A percentile compares a stretch with the other conserved stretches of the same genome.
These are phyloP conservation scores for Agelastica alni DNA, from an alignment of 2,888 invertebrate species.

Conservation along the genomic window DNA sequence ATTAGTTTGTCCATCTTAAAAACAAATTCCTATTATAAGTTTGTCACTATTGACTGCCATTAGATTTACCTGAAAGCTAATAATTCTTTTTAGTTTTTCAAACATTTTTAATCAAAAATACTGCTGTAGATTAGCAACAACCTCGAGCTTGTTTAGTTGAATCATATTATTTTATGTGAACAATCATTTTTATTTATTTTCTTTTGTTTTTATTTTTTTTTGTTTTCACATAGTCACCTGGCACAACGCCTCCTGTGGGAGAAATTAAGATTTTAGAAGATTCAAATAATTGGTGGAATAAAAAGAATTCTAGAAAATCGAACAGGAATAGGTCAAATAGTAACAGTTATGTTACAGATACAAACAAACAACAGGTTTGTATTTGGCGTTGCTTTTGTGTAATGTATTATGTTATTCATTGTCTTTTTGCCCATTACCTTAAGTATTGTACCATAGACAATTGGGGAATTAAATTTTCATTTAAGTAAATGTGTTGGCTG, in stretches of 20 bases:
- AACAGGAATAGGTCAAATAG: conserved; percentile 37
- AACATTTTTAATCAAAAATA: too few relatives aligned
- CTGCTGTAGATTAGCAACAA: too few relatives aligned
- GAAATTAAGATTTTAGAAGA: conserved; percentile 42
- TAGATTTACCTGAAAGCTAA: too few relatives aligned
- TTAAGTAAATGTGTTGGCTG: too few relatives aligned
- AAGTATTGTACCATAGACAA: background rate
- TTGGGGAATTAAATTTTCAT: too few relatives aligned
- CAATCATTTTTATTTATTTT: conserved; percentile 10
- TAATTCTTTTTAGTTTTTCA: too few relatives aligned
- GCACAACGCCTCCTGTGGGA: conserved; percentile 36
- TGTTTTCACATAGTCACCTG: conserved; percentile 43
- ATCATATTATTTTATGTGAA: background rate
- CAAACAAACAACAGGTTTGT: conserved; percentile 51
- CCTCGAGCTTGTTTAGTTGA: too few relatives aligned
- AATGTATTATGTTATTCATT: background rate
- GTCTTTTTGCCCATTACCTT: too few relatives aligned
- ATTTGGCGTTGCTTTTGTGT: conserved; percentile 11
- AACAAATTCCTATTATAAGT: too few relatives aligned
- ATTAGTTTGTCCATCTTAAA: too few relatives aligned
- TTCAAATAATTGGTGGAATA: conserved; percentile 46
- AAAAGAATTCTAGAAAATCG: conserved; percentile 40
- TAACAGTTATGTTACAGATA: conserved; percentile 46
- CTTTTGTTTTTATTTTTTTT: conserved; percentile 16
- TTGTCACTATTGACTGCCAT: too few relatives aligned